Evolutionary conservation across 1,140 invertebrate genomes (phyloP), one percentile per base, ranked within the genome.

Genomic region (Gryon sp.): DNA sequence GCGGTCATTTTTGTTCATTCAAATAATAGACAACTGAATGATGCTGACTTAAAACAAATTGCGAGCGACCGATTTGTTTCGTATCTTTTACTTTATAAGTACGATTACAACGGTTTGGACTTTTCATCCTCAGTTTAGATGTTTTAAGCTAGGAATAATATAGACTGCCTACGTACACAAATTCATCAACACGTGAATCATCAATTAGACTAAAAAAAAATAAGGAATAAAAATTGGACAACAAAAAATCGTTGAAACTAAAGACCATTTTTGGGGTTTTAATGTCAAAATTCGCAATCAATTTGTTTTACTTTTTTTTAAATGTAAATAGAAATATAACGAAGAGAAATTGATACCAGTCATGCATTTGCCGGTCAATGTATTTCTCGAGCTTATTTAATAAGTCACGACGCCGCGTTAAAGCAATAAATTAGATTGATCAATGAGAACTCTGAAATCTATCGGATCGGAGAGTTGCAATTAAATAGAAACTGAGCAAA

Each of bases 281-380:
- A 16, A 30, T 30, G 12, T 18, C 9, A 30, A 6, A 53, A 11
- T 52, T 50, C n/a, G n/a, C n/a, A n/a, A n/a, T 36, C n/a, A 28
- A 1, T 45, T 45, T 45, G 8, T 26, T 55, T 28, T 16, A 19
- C 11, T 55, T 53, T 38, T 41, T 1, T 43, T 62, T 63, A 46
- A 52, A 45, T 20, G 45, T 59, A 59, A 62, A 15, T 4, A 24
- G 8, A 24, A 24, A 4, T 24, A 14, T 30, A 46, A 59, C 19
- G 2, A 15, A 48, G 32, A 48, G 12, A 62, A 63, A 52, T 52
- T 65, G 15, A 48, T 34, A 68, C 63, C 63, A 68, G 63, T 68
- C 43, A 57, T 68, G 63, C 52, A 68, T 68, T 68, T 68, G 46
- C 28, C 26, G 28, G 22, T 50, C n/a, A 28, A 46, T 19, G 36